A percentile compares a stretch with the other conserved stretches of the same genome.
phyloP scores from a whole-genome alignment of 2,888 invertebrate genomes.

The Caenorhabditis becei region DNA sequence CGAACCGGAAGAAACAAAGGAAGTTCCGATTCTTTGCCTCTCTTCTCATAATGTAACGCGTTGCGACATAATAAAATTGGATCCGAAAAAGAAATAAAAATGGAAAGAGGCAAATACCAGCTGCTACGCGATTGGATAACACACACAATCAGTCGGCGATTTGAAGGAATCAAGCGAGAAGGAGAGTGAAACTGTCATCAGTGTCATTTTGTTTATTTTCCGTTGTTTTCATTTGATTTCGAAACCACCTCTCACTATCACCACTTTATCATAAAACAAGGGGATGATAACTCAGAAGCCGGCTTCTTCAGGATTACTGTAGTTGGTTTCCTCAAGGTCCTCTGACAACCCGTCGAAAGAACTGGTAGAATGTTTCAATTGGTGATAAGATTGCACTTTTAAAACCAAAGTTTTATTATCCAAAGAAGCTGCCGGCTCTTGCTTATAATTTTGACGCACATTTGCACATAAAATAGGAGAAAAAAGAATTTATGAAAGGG shows the following conservation, averaged over 20 bases:
- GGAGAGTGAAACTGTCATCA: slow-evolving; percentile 39
- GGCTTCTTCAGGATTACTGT: too few species aligned
- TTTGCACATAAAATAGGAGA: slow-evolving; percentile 45
- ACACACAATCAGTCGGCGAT: slow-evolving; percentile 32
- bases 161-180: slow-evolving; percentile 31
- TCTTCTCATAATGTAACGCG: background rate
- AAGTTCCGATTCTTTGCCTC: background rate
- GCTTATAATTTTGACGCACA: slow-evolving; percentile 43
- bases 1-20: background rate
- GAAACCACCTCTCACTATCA: background rate
- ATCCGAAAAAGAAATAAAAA: slow-evolving; percentile 24
- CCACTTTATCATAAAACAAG: too few species aligned
- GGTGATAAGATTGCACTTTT: background rate
- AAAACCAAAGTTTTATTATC: slow-evolving; percentile 49
- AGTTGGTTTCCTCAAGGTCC: too few species aligned
- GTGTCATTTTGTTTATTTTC: slow-evolving; percentile 47
- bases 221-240: background rate
- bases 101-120: slow-evolving; percentile 31
- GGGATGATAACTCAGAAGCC: too few species aligned
- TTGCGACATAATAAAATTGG: slow-evolving; percentile 14
- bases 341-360: too few species aligned
- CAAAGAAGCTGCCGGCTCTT: slow-evolving; percentile 57
- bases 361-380: background rate
- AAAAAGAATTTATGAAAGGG: slow-evolving; percentile 11
- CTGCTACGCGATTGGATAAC: slow-evolving; percentile 7